Base-by-base conservation (phyloP, 2,113 vertebrate genomes). In the Drymodes brunneopygia region DNA sequence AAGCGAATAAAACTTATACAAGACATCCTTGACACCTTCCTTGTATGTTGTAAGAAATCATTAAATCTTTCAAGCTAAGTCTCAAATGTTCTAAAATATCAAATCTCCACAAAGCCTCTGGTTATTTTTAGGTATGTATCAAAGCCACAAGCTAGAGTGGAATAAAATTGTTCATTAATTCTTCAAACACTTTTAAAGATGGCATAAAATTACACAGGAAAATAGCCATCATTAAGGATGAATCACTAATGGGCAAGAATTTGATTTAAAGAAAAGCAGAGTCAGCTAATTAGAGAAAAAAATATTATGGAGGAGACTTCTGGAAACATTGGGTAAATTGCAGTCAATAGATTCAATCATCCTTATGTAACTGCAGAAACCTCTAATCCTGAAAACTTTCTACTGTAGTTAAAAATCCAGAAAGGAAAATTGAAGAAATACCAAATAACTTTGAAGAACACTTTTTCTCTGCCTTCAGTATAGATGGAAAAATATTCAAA, bases 111-210 rank as follows among this genome's bases (percentile, higher is more conserved):
- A 83, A 83, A 57, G 64, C 25, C 79, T 53, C 53, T 50, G 23
- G 75, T 83, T 90, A 70, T 82, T 94, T 78, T 90, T 93, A 94
- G 38, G 74, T 86, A 81, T 7, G 23, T 66, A 80, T 77, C 88
- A 86, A 88, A 90, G 61, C 27, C 64, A 83, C 62, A 94, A 92
- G 14, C 24, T 77, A 66, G 25, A 86, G 64, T 66, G 20, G 36
- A 88, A 94, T 71, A 86, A 95, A 94, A 79, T 38, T 61, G 69
- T 86, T 91, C 80, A 86, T 92, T 86, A 91, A 94, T 91, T 75
- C 81, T 81, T 92, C 75, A 90, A 86, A 83, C 72, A 70, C 27
- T 88, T 92, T 53, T 81, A 84, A 83, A 92, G 42, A 92, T 7
- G 2, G 40, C 73, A 92, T 70, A 94, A 93, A 67, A 95, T 91